Conservation (phyloP, 2,797 vertebrate genomes). For the Onychomys torridus region DNA sequence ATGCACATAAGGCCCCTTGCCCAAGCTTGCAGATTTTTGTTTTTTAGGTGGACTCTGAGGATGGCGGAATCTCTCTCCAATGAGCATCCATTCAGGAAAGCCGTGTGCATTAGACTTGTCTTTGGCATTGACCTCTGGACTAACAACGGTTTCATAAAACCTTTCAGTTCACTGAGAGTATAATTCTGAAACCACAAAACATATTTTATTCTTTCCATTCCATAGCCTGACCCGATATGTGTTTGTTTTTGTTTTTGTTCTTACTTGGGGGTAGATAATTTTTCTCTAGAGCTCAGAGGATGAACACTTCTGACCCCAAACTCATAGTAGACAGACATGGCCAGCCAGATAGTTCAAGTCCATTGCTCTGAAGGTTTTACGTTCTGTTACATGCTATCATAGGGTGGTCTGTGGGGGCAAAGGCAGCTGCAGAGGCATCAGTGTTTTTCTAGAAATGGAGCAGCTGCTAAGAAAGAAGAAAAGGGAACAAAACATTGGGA, state of each 20-base stretch:
- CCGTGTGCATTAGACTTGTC: neutral
- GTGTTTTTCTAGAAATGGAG: slow-evolving; percentile 18
- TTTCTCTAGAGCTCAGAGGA: slow-evolving; percentile 64
- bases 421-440: neutral
- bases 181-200: slow-evolving; percentile 69
- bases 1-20: neutral
- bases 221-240: slow-evolving; percentile 2
- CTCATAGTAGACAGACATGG: slow-evolving; percentile 21
- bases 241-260: slow-evolving; percentile 34
- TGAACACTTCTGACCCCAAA: slow-evolving; percentile 63
- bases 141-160: slow-evolving; percentile 51
- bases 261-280: slow-evolving; percentile 61
- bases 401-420: neutral
- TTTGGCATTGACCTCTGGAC: slow-evolving; percentile 62
- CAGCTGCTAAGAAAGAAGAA: slow-evolving; percentile 51
- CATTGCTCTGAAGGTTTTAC: slow-evolving; percentile 46
- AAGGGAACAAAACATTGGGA: neutral
- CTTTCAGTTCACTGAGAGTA: slow-evolving; percentile 54
- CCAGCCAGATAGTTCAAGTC: slow-evolving; percentile 51
- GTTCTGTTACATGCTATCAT: neutral
- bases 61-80: neutral
- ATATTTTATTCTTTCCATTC: slow-evolving; percentile 43
- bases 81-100: neutral
- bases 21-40: neutral
- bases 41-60: slow-evolving; percentile 15